Percentiles rank a stretch among this genome's conserved stretches.
These are phyloP conservation scores for Leiothrix lutea DNA, from an alignment of 2,113 vertebrate species.

Conservation along the genomic window DNA sequence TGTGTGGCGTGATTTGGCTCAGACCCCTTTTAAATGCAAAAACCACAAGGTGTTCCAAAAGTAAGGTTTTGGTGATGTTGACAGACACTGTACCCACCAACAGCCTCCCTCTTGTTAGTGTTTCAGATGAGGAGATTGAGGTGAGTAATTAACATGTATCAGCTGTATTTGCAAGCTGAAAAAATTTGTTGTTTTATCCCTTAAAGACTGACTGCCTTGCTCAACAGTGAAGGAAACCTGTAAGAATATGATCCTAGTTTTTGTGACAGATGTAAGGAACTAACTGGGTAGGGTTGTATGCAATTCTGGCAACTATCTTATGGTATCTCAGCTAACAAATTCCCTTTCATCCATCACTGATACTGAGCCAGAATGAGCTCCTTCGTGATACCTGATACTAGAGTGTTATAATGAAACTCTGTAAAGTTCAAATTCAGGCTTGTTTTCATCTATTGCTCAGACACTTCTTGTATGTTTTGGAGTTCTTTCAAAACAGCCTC, in stretches of 20 bases:
- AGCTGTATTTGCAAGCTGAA: neutral
- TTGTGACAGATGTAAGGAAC: neutral
- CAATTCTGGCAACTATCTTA: neutral
- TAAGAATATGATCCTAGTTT: neutral
- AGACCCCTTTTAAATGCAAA: neutral
- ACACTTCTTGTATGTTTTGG: neutral
- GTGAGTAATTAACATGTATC: neutral
- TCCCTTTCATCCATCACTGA: neutral
- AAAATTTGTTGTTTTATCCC: neutral
- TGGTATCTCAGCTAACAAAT: neutral
- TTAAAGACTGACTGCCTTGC: neutral
- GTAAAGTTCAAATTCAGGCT: neutral
- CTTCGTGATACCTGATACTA: neutral
- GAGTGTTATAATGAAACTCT: neutral
- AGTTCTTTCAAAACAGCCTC: neutral
- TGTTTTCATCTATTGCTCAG: neutral
- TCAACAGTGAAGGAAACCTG: neutral
- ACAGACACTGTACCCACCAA: neutral
- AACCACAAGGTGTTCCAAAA: neutral
- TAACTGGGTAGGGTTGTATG: neutral
- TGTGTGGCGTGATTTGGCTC: neutral
- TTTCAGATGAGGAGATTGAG: neutral
- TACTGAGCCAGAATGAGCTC: neutral
- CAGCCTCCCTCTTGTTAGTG: neutral
- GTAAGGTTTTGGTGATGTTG: neutral